Base-by-base conservation (phyloP, 1,140 invertebrate species). In the Nymphalis io region DNA sequence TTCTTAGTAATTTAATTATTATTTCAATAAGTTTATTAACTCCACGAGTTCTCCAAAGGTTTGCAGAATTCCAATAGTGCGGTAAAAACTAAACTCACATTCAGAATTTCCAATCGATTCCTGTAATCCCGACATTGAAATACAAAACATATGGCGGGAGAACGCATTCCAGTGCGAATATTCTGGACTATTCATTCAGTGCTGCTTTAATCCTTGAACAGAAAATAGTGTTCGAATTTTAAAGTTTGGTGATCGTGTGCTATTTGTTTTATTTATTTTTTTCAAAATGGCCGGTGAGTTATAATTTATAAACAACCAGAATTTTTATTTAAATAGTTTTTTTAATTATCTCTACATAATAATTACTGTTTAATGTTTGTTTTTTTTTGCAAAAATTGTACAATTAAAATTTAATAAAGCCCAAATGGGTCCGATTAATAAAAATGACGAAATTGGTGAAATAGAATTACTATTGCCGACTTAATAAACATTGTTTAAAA, bases 141-240 rank as follows among this genome's bases (percentile, higher is more conserved):
- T 80, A 85, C 71, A 73, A 81, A 85, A 83, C 83, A 85, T 83
- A 83, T 85, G 83, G 75, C 76, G 75, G 62, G 76, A 79, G 78
- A 72, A 75, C 82, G 74, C 78, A 82, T 84, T 80, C 76, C 64
- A 72, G 23, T 74, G 71, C 74, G 79, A 79, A 76, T 78, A 72
- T 81, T 84, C 81, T 79, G 78, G 81, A 84, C 74, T 74, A 71
- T 68, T 74, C 57, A 60, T 72, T 75, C 77, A 81, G 78, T 83
- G 60, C 73, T 60, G 62, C 68, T 75, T 66, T 69, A 77, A 79
- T 64, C 53, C 63, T 73, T 73, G 72, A 68, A 58, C 70, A 68
- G 68, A 73, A 69, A 70, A 69, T 59, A 73, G 73, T 79, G 73
- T 64, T 68, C 61, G 18, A 64, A 64, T 59, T 72, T 69, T 27